Evolutionary conservation across 2,797 vertebrate genomes (phyloP), one percentile per base, ranked within the genome.

Genomic region (Phrynocephalus vlangalii): DNA sequence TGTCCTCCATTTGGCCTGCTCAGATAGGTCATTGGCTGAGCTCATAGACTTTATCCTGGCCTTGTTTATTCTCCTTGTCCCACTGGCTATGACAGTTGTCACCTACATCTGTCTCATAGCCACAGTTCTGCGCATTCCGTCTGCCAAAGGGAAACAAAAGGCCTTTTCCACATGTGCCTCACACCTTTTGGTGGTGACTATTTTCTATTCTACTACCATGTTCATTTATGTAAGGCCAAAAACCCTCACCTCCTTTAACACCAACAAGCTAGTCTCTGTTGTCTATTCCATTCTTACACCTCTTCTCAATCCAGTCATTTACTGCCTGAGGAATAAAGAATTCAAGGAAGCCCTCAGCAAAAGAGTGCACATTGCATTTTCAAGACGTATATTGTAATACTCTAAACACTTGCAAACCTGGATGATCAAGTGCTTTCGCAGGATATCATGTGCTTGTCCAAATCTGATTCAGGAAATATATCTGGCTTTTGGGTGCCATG

Each of bases 111-210:
- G 83, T 16, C 92, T 93, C 20, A 89, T 92, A 16, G 91, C 94
- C 22, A 87, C 92, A 30, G 83, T 93, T 81, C 89, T 95, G 9
- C 76, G 0, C 11, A 92, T 94, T 67, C 84, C 90, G 10, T 92
- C 93, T 20, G 71, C 72, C 60, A 89, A 92, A 44, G 90, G 91
- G 48, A 91, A 89, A 18, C 86, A 87, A 77, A 93, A 93, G 70
- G 92, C 92, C 63, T 95, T 95, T 86, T 95, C 93, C 8, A 94
- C 92, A 7, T 94, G 88, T 86, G 90, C 90, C 5, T 93, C 89
- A n/a, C 91, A 92, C 60, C 92, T 95, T 79, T 86, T 90, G 7
- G 85, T 91, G 48, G 92, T 93, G 24, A 84, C 81, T 22, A 91
- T 94, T 85, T 95, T 93, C 87, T 93, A 93, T 50, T 92, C 90